Conservation (phyloP, 2,888 invertebrate species). For the Cheilosia vulpina region DNA sequence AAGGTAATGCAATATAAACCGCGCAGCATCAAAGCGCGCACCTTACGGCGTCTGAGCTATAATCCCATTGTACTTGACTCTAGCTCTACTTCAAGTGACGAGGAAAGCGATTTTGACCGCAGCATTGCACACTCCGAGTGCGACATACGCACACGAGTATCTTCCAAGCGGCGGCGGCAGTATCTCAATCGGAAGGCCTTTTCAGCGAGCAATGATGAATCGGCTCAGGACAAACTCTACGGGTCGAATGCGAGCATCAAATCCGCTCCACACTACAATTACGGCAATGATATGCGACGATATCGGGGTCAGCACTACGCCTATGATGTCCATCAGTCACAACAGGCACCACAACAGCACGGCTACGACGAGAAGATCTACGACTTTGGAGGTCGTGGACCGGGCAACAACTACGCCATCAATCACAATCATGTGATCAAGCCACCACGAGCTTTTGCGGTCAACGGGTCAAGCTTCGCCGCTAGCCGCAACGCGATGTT, state of each 20-base stretch:
- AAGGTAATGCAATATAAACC: slow-evolving; percentile 80
- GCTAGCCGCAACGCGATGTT: slow-evolving; percentile 76
- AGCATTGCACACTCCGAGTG: slow-evolving; percentile 85
- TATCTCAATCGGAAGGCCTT: slow-evolving; percentile 81
- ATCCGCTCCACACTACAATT: slow-evolving; percentile 84
- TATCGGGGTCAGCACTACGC: slow-evolving; percentile 66
- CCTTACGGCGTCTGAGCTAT: slow-evolving; percentile 85
- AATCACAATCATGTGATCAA: slow-evolving; percentile 76
- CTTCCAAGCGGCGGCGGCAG: slow-evolving; percentile 80
- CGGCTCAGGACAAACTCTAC: slow-evolving; percentile 81
- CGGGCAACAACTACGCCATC: slow-evolving; percentile 80
- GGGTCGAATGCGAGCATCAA: slow-evolving; percentile 84
- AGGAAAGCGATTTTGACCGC: slow-evolving; percentile 83
- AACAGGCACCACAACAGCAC: slow-evolving; percentile 75
- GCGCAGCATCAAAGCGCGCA: slow-evolving; percentile 85
- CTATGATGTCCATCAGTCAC: slow-evolving; percentile 55
- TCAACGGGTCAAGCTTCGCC: slow-evolving; percentile 77
- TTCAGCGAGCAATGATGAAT: slow-evolving; percentile 80
- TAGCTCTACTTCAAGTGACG: slow-evolving; percentile 85
- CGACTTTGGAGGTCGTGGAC: slow-evolving; percentile 81
- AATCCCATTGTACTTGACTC: slow-evolving; percentile 85
- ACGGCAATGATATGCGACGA: slow-evolving; percentile 76
- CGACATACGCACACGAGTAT: slow-evolving; percentile 84
- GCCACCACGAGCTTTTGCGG: slow-evolving; percentile 77
- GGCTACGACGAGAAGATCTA: slow-evolving; percentile 82